Base-by-base conservation (phyloP, 2,113 vertebrate genomes). In the Oreochromis aureus region DNA sequence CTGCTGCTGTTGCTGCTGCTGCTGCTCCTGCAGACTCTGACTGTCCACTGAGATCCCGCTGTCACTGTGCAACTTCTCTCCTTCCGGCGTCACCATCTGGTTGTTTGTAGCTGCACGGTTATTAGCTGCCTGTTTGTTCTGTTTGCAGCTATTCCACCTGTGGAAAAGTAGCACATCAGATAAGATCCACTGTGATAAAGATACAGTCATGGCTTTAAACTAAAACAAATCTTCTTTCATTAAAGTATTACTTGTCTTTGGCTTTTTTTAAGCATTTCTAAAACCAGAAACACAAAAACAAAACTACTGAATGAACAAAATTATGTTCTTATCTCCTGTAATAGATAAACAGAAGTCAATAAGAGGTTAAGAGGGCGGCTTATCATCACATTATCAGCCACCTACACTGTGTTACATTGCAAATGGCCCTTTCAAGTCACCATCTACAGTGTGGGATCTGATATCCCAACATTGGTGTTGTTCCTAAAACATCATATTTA, bases 141-240 rank as follows among this genome's bases (percentile, higher is more conserved):
- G 97, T 78, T 99, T 99, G 94, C 98, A 99, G 96, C 97, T 99
- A 96, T 98, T 99, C 98, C 98, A 99, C 96, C 99, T 99, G 95
- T 6, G 76, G 88, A 85, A 9, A 81, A 83, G 56, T 4, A 30
- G 34, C n/a, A 53, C 2, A 71, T 87, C 22, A 85, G 56, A 63
- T 58, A 76, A 76, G 46, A 76, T 32, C 83, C 24, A 36, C 19
- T 27, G 41, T 2, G 16, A 54, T 16, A 34, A 15, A 58, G 30
- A 13, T 18, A 27, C 46, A 53, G 73, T 53, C 73, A 53, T 53
- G 18, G 73, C n/a, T 51, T 76, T 19, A 51, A 76, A 51, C 16
- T 19, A 51, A 51, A 78, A n/a, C 27, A 78, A 51, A 78, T 78
- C 10, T 78, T 51, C 71, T 51, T n/a, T 30, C 22, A 27, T 27